A percentile compares a stretch with the other conserved stretches of the same genome.
phyloP scores from a whole-genome alignment of 2,113 vertebrate genomes.

The Eurypyga helias region DNA sequence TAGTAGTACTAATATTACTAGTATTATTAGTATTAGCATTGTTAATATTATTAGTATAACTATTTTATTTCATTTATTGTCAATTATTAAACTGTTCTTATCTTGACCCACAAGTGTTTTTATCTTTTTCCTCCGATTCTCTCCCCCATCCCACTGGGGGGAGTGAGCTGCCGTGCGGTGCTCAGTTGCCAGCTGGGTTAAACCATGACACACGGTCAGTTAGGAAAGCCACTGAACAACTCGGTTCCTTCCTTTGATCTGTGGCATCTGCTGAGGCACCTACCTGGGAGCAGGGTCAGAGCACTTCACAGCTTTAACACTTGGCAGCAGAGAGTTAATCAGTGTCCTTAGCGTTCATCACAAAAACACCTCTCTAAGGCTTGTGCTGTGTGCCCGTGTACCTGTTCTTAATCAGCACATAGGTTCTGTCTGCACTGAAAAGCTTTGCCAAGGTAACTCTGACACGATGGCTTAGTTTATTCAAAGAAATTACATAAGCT shows the following conservation, averaged over 20 bases:
- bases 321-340: background rate
- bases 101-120: too few relatives aligned
- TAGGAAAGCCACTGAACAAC: background rate
- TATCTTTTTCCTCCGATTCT: too few relatives aligned
- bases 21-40: too few relatives aligned
- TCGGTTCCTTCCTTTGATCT: background rate
- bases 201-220: background rate
- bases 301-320: background rate
- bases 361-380: background rate
- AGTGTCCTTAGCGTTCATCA: background rate
- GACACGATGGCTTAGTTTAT: constrained; percentile 25
- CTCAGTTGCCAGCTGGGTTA: too few relatives aligned
- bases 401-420: constrained; percentile 20
- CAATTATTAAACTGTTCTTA: too few relatives aligned
- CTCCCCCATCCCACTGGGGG: too few relatives aligned
- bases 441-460: constrained; percentile 20
- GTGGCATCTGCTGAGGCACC: background rate
- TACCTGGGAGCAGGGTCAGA: background rate
- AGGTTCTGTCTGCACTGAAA: background rate
- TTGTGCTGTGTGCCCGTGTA: background rate
- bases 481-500: constrained; percentile 27
- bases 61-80: too few relatives aligned
- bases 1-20: too few relatives aligned
- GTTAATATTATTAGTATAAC: too few relatives aligned
- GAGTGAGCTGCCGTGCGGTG: too few relatives aligned